phyloP scores from a whole-genome alignment of 2,113 vertebrate genomes.

The Scopus umbretta region DNA sequence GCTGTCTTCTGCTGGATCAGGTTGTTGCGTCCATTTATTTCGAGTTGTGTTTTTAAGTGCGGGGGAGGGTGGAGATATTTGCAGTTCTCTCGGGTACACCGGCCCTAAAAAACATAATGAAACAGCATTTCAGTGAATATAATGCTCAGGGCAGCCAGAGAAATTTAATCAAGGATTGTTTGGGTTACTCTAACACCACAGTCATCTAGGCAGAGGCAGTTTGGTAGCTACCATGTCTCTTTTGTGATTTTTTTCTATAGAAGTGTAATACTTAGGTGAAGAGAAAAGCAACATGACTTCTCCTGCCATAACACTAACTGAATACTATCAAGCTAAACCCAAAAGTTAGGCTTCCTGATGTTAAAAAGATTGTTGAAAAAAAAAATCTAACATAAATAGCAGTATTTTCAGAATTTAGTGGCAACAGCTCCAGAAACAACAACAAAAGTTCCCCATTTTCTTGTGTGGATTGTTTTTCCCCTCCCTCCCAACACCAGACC shows the following conservation, averaged over 20 bases:
- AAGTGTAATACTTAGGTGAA: neutral
- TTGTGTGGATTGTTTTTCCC: neutral
- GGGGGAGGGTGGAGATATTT: conserved; percentile 98
- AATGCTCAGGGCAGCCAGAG: neutral
- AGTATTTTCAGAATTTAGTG: neutral
- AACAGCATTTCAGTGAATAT: neutral
- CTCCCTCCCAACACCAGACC: neutral
- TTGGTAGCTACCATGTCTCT: neutral
- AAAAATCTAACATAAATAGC: neutral
- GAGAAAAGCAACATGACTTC: neutral
- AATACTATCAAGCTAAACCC: neutral
- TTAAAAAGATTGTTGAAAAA: neutral
- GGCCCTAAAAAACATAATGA: conserved; percentile 76
- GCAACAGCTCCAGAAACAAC: neutral
- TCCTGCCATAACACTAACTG: neutral
- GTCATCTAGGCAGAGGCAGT: neutral
- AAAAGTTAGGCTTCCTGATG: neutral
- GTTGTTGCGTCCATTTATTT: conserved; percentile 97
- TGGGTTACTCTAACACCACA: neutral
- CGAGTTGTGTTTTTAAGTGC: conserved; percentile 96
- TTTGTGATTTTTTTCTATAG: neutral
- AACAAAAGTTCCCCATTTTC: neutral
- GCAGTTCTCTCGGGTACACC: conserved; percentile 96
- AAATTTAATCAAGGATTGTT: neutral
- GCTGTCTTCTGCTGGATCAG: conserved; percentile 97